Evolutionary conservation across 2,888 invertebrate species (phyloP), one percentile per base, ranked within the genome.

Genomic region (Trypoxylon attenuatum): DNA sequence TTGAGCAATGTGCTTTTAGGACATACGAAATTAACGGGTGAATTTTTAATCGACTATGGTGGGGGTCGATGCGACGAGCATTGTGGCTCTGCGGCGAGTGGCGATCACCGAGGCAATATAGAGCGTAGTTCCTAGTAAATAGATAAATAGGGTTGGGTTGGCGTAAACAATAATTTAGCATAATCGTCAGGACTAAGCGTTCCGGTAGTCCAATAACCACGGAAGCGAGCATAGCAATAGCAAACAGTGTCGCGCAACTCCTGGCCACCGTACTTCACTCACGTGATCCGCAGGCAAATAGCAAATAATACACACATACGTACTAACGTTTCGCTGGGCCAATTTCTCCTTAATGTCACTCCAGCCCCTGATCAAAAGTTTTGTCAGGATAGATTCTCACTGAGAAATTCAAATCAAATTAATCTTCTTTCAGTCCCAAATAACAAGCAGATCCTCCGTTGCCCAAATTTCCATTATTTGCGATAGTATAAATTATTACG

Each of bases 231-330:
- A 74, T 71, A 76, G 79, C 81, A 80, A 82, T 82, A 76, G 82
- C 82, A 82, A 81, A 80, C 80, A 80, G 54, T 65, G 73, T 54
- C 61, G 56, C 50, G 54, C 64, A 58, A n/a, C 0, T 27, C 27
- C 8, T 6, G 4, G 42, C 68, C 72, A 68, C 62, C 79, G 82
- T 82, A 82, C 80, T 81, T 83, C 80, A 82, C 78, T 74, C 71
- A 74, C 80, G 80, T 84, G 83, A 83, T 84, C 80, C 82, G 65
- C 72, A 68, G 58, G 80, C 82, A 83, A 83, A 82, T 82, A 78
- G 69, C 70, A 75, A 77, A 83, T 83, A 83, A 84, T 83, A 80
- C 82, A 82, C 81, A 83, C 80, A 80, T 82, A 83, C 77, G 79
- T 72, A 76, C 74, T 73, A 80, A 81, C 77, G 71, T 73, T 57